Evolutionary conservation across 1,140 invertebrate species (phyloP).

Genomic region (Nixonia krombeini): DNA sequence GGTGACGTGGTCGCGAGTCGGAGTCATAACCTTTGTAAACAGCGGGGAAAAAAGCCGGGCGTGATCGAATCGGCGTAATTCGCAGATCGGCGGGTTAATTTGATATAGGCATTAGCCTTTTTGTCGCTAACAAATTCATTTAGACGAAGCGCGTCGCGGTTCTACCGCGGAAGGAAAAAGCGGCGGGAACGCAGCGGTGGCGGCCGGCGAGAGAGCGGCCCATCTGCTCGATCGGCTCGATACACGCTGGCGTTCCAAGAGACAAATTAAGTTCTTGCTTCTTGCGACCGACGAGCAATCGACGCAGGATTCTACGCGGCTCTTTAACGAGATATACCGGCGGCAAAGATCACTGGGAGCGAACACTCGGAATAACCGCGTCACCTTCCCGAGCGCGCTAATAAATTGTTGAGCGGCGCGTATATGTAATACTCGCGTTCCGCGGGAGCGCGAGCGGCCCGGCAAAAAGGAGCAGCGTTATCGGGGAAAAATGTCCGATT

Average conservation of each 20-base stretch:
- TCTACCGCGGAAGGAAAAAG: conserved; percentile 35
- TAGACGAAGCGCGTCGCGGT: conserved; percentile 6
- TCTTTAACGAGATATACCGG: conserved; percentile 56
- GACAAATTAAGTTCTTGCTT: conserved; percentile 68
- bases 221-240: conserved; percentile 58
- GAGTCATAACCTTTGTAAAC: too few relatives aligned
- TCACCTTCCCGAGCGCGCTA: conserved; percentile 51
- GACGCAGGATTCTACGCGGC: conserved; percentile 50
- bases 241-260: conserved; percentile 60
- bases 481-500: conserved; percentile 27
- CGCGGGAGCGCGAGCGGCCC: too few relatives aligned
- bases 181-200: background rate
- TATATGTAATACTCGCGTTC: conserved; percentile 9
- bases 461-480: conserved; percentile 18
- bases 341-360: conserved; percentile 57
- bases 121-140: conserved; percentile 12
- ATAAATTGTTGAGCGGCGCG: conserved; percentile 41
- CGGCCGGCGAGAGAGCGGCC: conserved; percentile 5
- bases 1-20: too few relatives aligned
- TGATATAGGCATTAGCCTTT: background rate
- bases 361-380: conserved; percentile 42
- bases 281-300: conserved; percentile 50
- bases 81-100: too few relatives aligned
- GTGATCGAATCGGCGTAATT: too few relatives aligned
- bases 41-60: too few relatives aligned